Evolutionary conservation across 2,888 invertebrate genomes (phyloP), one percentile per base, ranked within the genome.

Genomic region (Ctenicera cuprea): DNA sequence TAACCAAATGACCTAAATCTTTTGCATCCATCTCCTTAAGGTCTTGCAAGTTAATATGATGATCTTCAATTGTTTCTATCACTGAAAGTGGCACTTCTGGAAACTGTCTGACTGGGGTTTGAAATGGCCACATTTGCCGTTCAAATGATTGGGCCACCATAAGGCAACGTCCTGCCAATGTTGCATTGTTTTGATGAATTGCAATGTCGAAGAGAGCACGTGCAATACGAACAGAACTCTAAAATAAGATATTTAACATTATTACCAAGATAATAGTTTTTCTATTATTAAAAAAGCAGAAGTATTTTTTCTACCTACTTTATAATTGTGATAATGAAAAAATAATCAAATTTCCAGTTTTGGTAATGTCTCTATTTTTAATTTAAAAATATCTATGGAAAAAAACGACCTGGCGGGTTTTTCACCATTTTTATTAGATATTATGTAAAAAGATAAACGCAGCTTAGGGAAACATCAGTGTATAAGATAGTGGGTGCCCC

Each of bases 131-230:
- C 79, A 95, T 91, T 82, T 96, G 94, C 3, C 94, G 92, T 84
- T 99, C 98, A 76, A 99, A 90, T 94, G 97, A 97, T 88, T 98
- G 97, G 37, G 97, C 94, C 83, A 99, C 91, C 79, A 91, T 91
- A 0, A 99, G 90, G 78, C 98, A 92, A 5, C 96, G 89, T 0
- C 92, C 94, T 0, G 99, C 93, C 90, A 98, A 92, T 77, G 96
- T 90, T 0, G 99, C 94, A 90, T 96, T 97, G 84, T 96, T 97
- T 82, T 94, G 94, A 30, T 95, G 91, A 5, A 98, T 88, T 0
- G 95, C 95, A 76, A 99, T 95, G 83, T 99, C 98, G 87, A 99
- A 99, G 38, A 99, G 87, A 0, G 98, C 97, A 45, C 99, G 90
- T 7, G 95, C 91, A 80, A 99, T 96, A 67, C 99, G 91, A 0